These are phyloP conservation scores for Rousettus madagascariensis DNA, from an alignment of 2,797 vertebrate species.

Conservation along the genomic window DNA sequence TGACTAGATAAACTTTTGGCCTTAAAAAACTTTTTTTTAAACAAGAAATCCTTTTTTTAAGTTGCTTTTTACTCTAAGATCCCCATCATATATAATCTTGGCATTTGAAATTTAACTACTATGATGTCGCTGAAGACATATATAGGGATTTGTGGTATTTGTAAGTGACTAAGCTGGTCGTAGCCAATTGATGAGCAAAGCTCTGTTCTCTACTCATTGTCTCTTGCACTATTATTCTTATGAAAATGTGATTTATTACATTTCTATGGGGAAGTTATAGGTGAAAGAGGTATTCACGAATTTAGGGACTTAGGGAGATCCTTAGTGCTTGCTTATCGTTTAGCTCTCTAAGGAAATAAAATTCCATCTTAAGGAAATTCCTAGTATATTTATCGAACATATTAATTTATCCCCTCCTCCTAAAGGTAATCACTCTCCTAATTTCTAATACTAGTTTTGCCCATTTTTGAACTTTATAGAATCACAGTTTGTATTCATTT, in stretches of 20 bases:
- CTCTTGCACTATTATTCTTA: background rate
- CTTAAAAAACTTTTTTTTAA: background rate
- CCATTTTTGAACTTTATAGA: background rate
- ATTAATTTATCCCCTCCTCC: background rate
- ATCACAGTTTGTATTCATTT: background rate
- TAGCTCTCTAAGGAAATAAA: background rate
- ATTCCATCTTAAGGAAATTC: background rate
- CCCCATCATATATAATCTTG: background rate
- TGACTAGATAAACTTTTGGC: background rate
- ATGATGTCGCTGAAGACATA: background rate
- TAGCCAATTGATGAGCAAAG: background rate
- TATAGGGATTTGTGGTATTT: background rate
- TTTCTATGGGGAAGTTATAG: background rate
- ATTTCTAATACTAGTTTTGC: background rate
- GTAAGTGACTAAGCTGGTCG: background rate
- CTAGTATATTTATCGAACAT: background rate
- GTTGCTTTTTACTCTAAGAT: background rate
- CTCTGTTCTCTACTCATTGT: background rate
- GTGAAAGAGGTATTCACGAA: background rate
- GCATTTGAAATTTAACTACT: background rate
- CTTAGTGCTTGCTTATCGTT: background rate
- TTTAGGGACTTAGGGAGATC: background rate
- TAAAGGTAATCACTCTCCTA: background rate
- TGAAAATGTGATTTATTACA: background rate
- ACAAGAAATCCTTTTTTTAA: background rate